These are phyloP conservation scores for Dipodomys stephensi DNA, from an alignment of 2,113 vertebrate species.

Conservation along the genomic window DNA sequence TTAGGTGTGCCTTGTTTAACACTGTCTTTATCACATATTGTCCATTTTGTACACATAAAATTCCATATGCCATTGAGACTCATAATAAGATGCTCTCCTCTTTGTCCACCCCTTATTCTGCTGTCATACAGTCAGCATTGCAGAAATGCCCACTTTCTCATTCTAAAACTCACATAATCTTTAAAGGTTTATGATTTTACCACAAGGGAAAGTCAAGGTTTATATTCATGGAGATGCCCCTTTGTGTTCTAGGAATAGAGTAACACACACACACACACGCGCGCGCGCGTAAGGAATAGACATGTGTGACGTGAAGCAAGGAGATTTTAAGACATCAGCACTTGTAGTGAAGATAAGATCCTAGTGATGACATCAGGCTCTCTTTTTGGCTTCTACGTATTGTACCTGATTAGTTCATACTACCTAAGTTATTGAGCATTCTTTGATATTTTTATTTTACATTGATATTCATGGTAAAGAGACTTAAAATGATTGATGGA, in stretches of 20 bases:
- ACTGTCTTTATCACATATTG: neutral
- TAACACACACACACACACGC: neutral
- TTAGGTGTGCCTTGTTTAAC: neutral
- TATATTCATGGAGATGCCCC: neutral
- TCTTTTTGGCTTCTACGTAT: neutral
- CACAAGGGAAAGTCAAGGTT: neutral
- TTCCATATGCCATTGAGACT: neutral
- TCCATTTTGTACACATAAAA: neutral
- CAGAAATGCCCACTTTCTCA: neutral
- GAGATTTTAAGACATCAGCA: neutral
- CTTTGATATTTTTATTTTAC: constrained; percentile 4
- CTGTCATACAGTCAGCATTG: neutral
- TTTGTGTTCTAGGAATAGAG: neutral
- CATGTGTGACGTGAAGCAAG: neutral
- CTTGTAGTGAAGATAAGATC: neutral
- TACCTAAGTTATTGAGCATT: neutral
- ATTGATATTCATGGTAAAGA: constrained; percentile 53
- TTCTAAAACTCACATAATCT: neutral
- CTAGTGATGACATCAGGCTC: neutral
- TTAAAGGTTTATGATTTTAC: neutral
- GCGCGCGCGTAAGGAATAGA: accelerated
- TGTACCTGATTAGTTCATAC: neutral
- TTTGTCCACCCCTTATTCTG: neutral
- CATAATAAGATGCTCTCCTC: neutral
- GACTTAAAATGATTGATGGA: neutral